Percentiles rank a stretch among this genome's conserved stretches.
Conservation (phyloP, 2,888 invertebrate genomes). For the Acleris literana region DNA sequence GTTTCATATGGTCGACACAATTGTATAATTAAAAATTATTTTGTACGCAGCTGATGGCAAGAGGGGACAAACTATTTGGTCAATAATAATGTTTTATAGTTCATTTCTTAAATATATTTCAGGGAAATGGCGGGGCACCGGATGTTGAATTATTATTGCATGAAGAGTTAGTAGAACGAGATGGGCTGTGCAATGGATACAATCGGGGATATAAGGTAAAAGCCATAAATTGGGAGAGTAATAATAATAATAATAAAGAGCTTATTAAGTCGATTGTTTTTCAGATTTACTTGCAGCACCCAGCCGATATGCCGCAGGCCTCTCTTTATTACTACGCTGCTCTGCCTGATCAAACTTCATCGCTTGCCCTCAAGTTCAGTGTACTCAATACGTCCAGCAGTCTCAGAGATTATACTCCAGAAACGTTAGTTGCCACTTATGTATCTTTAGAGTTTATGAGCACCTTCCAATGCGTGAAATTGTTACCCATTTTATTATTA, state of each 20-base stretch:
- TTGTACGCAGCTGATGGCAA: too few relatives aligned
- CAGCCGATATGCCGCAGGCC: constrained; percentile 55
- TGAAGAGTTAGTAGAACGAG: constrained; percentile 39
- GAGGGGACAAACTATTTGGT: too few relatives aligned
- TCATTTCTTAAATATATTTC: neutral
- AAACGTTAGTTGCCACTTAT: constrained; percentile 47
- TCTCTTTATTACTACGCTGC: constrained; percentile 55
- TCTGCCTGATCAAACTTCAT: constrained; percentile 46
- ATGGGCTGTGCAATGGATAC: constrained; percentile 45
- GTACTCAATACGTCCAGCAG: constrained; percentile 49
- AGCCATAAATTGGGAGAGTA: neutral
- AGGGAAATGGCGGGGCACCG: constrained; percentile 48
- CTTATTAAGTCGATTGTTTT: neutral
- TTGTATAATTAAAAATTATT: too few relatives aligned
- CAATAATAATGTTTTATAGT: too few relatives aligned
- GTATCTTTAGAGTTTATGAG: neutral
- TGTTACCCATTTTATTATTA: too few relatives aligned
- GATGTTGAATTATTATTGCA: constrained; percentile 47
- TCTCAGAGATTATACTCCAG: constrained; percentile 44
- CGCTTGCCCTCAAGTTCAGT: constrained; percentile 54
- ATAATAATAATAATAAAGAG: too few relatives aligned
- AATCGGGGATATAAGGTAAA: constrained; percentile 53
- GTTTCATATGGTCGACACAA: neutral
- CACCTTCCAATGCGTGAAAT: too few relatives aligned
- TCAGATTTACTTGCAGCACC: constrained; percentile 61